phyloP scores from a whole-genome alignment of 2,797 vertebrate genomes.

The Pipistrellus kuhlii region DNA sequence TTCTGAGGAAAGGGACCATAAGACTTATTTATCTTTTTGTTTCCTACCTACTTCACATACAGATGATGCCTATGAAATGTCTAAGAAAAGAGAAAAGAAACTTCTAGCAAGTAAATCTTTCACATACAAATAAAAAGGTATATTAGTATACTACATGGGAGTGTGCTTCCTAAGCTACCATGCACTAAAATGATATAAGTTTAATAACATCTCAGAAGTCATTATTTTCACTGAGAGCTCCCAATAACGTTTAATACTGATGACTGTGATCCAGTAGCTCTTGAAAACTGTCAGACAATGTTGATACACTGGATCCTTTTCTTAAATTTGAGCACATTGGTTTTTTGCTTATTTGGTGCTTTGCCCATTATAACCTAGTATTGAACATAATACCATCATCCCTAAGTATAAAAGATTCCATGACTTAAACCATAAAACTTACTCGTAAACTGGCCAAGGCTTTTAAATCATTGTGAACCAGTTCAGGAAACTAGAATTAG shows the following conservation, averaged over 20 bases:
- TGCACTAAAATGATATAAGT: not conserved
- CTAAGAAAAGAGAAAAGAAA: not conserved
- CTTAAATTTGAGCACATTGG: not conserved
- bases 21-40: not conserved
- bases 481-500: conserved; percentile 58
- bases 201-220: not conserved
- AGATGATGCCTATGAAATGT: not conserved
- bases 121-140: not conserved
- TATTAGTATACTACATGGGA: not conserved
- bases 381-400: not conserved
- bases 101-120: not conserved
- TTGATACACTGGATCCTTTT: not conserved
- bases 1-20: not conserved
- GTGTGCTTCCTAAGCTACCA: not conserved
- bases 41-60: not conserved
- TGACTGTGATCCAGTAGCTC: not conserved
- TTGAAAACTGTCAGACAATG: not conserved
- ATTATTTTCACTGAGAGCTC: not conserved
- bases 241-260: not conserved
- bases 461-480: conserved; percentile 58
- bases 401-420: not conserved
- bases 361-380: not conserved
- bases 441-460: not conserved
- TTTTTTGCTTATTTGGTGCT: not conserved
- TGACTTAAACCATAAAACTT: not conserved